phyloP scores from a whole-genome alignment of 2,888 invertebrate genomes.

The Lithophane leautieri region DNA sequence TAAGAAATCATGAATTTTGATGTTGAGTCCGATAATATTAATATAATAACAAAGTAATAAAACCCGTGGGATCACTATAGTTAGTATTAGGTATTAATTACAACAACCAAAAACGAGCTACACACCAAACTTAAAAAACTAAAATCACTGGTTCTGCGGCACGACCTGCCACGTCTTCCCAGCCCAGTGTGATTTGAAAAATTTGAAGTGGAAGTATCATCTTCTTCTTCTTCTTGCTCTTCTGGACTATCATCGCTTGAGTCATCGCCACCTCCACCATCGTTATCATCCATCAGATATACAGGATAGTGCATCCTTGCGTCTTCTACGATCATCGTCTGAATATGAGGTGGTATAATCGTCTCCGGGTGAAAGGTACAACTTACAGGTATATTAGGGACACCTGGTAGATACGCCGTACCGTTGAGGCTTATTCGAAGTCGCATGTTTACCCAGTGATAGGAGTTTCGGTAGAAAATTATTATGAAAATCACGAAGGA shows the following conservation, averaged over 20 bases:
- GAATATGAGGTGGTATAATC: constrained; percentile 28
- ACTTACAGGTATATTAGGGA: constrained; percentile 9
- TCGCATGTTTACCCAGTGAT: constrained; percentile 13
- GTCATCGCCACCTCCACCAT: constrained; percentile 9
- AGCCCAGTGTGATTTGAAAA: neutral
- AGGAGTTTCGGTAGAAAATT: constrained; percentile 28
- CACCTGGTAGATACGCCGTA: constrained; percentile 10
- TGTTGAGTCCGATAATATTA: neutral
- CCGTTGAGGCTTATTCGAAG: constrained; percentile 3
- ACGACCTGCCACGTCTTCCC: constrained; percentile 1
- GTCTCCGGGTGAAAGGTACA: constrained; percentile 28
- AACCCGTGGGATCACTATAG: neutral
- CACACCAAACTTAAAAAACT: constrained; percentile 19
- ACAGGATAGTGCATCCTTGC: constrained; percentile 28
- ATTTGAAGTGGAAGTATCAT: neutral
- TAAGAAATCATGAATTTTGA: neutral
- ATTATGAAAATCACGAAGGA: constrained; percentile 14
- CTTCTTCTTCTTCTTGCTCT: neutral
- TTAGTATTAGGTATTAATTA: constrained; percentile 11
- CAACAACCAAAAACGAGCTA: neutral
- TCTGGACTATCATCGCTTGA: neutral
- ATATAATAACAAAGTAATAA: neutral
- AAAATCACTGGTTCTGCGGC: constrained; percentile 4
- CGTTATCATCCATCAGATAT: neutral
- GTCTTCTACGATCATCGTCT: constrained; percentile 20